Base-by-base conservation (phyloP, 2,888 invertebrate species). In the Petrolisthes manimaculis region DNA sequence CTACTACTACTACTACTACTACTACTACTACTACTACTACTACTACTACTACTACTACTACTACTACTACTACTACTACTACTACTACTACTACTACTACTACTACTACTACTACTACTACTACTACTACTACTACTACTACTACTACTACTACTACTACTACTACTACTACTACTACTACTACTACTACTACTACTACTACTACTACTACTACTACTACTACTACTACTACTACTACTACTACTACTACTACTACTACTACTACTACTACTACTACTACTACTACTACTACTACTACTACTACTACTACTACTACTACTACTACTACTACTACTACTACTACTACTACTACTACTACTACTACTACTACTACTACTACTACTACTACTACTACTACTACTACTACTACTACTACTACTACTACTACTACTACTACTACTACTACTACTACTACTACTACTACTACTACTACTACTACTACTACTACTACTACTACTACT, bases 191-290 rank as follows among this genome's bases (percentile, higher is more conserved):
- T 61, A 61, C 67, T 61, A 61, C 67, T 61, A 61, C 67, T 61
- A 61, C 67, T 61, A 61, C 67, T 61, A 61, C 67, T 61, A 61
- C 67, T 61, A 61, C 67, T 61, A 61, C 67, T 61, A 61, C 67
- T 61, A 61, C 67, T 61, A 61, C 67, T 61, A 61, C 67, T 61
- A 61, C 67, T 61, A 61, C 67, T 61, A 61, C 67, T 61, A 61
- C 67, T 61, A 61, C 67, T 61, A 61, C 67, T 61, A 61, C 67
- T 61, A 61, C 67, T 61, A 61, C 67, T 61, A 61, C 67, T 61
- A 61, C 67, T 61, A 61, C 67, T 14, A 61, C 67, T 61, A 61
- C 67, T 61, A 61, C 67, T 61, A 61, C 67, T 61, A 61, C 67
- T 61, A 61, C 67, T 61, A 61, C 67, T 61, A 61, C 67, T 61